These are phyloP conservation scores for Leptopterna dolabrata DNA, from an alignment of 2,888 invertebrate species.

Conservation along the genomic window DNA sequence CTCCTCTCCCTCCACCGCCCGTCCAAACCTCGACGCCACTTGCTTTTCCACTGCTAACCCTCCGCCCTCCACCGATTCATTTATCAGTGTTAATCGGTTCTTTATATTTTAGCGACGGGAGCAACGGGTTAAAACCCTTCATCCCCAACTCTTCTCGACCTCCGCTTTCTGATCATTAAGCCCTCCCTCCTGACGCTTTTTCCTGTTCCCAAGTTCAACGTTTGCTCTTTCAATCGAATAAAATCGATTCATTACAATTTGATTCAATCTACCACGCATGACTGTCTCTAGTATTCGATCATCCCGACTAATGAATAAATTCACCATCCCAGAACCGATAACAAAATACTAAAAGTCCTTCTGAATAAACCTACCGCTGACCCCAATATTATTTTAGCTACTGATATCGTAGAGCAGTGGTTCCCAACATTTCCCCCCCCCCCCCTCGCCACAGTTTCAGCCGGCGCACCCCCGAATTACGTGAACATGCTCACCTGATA, in stretches of 20 bases:
- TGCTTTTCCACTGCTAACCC: not conserved
- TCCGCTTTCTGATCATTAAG: conserved; percentile 18
- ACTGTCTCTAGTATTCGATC: not conserved
- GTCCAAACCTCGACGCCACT: not conserved
- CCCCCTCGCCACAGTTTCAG: too few relatives aligned
- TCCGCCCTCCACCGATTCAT: not conserved
- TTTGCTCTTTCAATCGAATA: not conserved
- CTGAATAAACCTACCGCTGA: too few relatives aligned
- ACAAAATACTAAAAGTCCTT: too few relatives aligned
- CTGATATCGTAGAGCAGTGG: too few relatives aligned
- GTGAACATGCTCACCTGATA: too few relatives aligned
- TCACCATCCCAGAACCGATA: too few relatives aligned
- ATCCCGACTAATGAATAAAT: not conserved
- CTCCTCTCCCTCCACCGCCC: not conserved
- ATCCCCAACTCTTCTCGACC: not conserved
- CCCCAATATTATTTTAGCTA: too few relatives aligned
- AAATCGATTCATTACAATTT: not conserved
- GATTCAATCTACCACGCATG: not conserved
- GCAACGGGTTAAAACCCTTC: not conserved
- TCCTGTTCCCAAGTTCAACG: not conserved
- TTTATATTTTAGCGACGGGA: conserved; percentile 21
- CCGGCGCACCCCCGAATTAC: too few relatives aligned
- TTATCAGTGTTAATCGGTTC: conserved; percentile 37
- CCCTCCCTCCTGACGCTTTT: not conserved
- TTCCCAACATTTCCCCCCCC: too few relatives aligned